Conservation (phyloP, 2,113 vertebrate genomes). For the Nannospalax galili region DNA sequence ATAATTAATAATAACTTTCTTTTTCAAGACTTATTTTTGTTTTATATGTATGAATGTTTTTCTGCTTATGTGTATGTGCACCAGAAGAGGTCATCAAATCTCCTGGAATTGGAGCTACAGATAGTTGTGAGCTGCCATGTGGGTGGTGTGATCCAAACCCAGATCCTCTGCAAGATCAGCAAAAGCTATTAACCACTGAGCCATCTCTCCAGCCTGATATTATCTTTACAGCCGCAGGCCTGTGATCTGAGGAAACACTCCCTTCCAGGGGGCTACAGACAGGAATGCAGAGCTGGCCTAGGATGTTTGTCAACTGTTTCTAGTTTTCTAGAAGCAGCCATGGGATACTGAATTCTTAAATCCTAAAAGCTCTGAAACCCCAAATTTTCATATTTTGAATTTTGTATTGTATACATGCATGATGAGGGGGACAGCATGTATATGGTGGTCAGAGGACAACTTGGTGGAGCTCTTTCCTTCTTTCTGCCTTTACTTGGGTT, state of each 20-base stretch:
- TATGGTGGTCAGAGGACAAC: too few species aligned
- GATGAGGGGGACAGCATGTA: too few species aligned
- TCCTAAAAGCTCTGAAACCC: constrained; percentile 11
- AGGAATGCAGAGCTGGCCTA: not conserved
- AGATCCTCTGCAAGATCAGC: not conserved
- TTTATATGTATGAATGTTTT: not conserved
- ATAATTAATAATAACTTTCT: too few species aligned
- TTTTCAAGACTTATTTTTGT: not conserved
- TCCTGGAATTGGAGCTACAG: not conserved
- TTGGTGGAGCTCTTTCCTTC: too few species aligned
- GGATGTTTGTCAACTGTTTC: not conserved
- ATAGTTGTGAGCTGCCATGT: not conserved
- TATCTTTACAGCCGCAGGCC: not conserved
- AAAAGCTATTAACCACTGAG: too few species aligned
- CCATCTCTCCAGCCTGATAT: too few species aligned
- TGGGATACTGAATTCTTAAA: not conserved
- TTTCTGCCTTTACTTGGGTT: too few species aligned
- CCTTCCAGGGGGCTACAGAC: not conserved
- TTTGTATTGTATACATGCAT: too few species aligned
- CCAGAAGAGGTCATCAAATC: not conserved
- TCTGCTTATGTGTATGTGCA: not conserved
- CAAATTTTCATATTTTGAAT: not conserved
- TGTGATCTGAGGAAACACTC: not conserved
- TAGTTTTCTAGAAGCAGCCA: not conserved
- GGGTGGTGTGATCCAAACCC: not conserved